These are phyloP conservation scores for Syrrhaptes paradoxus DNA, from an alignment of 2,113 vertebrate species.

Conservation along the genomic window DNA sequence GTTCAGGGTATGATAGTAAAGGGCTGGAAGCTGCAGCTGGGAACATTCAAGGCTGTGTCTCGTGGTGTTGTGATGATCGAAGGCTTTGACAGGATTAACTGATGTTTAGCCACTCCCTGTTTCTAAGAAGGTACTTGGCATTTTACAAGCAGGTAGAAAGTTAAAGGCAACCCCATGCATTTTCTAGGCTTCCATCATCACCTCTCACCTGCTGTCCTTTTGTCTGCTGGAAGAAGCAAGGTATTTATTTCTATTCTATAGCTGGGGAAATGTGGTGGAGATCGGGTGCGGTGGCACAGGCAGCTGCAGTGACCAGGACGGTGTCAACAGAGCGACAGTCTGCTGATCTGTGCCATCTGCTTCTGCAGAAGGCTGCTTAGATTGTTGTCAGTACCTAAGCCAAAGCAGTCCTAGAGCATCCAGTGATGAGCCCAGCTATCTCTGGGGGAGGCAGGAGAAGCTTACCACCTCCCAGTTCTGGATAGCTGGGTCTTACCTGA, in stretches of 20 bases:
- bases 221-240: neutral
- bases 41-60: neutral
- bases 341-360: neutral
- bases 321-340: neutral
- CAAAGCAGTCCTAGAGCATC: too few species aligned
- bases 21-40: neutral
- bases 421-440: neutral
- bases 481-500: neutral
- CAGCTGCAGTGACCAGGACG: neutral
- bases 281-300: neutral
- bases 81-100: neutral
- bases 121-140: neutral
- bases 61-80: neutral
- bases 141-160: neutral
- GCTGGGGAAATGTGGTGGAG: neutral
- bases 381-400: neutral
- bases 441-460: neutral
- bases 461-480: rapidly evolving
- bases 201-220: neutral
- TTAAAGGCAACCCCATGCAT: neutral
- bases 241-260: neutral
- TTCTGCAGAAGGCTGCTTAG: neutral
- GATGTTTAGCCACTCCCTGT: neutral
- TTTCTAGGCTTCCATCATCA: neutral
- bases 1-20: neutral